phyloP scores from a whole-genome alignment of 2,888 invertebrate species.

The Lithosia quadra region DNA sequence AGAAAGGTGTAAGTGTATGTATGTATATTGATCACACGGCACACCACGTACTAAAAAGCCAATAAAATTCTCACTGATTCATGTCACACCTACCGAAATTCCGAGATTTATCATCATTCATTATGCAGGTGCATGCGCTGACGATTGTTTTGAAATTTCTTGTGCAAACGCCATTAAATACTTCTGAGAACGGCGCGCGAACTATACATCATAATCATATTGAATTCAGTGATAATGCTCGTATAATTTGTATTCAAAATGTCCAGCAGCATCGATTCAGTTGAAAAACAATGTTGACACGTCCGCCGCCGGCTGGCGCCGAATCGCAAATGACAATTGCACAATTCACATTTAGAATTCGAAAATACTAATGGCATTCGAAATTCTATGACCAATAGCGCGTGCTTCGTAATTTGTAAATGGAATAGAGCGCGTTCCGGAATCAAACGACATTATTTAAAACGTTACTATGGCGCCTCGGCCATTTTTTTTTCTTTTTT shows the following conservation, averaged over 20 bases:
- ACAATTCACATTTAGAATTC: slow-evolving; percentile 76
- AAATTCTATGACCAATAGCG: slow-evolving; percentile 71
- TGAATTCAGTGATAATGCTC: slow-evolving; percentile 63
- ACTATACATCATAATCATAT: slow-evolving; percentile 66
- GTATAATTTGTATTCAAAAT: slow-evolving; percentile 79
- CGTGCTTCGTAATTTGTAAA: slow-evolving; percentile 63
- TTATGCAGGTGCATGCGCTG: slow-evolving; percentile 74
- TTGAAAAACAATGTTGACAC: slow-evolving; percentile 76
- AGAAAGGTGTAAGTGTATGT: slow-evolving; percentile 21
- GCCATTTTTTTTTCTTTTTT: too few relatives aligned
- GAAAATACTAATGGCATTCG: slow-evolving; percentile 73
- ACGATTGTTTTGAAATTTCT: slow-evolving; percentile 76
- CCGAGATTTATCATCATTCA: slow-evolving; percentile 57
- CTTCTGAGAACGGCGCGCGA: slow-evolving; percentile 64
- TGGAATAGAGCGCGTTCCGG: slow-evolving; percentile 65
- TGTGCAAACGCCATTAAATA: slow-evolving; percentile 74
- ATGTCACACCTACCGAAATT: slow-evolving; percentile 61
- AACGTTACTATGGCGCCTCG: slow-evolving; percentile 34
- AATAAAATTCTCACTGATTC: slow-evolving; percentile 61
- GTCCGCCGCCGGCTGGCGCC: slow-evolving; percentile 76
- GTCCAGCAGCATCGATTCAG: slow-evolving; percentile 65
- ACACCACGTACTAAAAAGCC: slow-evolving; percentile 57
- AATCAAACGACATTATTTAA: slow-evolving; percentile 63
- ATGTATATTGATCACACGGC: slow-evolving; percentile 50
- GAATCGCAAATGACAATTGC: slow-evolving; percentile 78